These are phyloP conservation scores for Heteromormyrus szaboi DNA, from an alignment of 2,797 vertebrate genomes.

Conservation along the genomic window DNA sequence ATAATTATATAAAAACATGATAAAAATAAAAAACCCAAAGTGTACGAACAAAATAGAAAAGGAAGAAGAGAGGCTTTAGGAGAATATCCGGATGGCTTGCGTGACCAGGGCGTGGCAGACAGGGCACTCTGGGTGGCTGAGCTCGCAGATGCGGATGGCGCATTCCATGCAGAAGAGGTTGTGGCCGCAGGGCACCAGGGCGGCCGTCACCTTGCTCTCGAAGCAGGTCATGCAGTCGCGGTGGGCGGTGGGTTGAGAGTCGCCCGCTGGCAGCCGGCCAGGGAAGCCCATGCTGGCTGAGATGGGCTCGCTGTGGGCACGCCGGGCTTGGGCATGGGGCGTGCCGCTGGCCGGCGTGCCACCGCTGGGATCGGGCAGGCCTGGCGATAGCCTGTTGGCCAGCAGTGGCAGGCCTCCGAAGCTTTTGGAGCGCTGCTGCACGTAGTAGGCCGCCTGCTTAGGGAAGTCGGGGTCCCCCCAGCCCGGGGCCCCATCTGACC, in stretches of 20 bases:
- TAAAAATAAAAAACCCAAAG: background rate
- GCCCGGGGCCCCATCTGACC: conserved; percentile 68
- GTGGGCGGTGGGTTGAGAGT: conserved; percentile 67
- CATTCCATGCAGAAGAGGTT: conserved; percentile 99
- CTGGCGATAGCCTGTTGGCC: conserved; percentile 67
- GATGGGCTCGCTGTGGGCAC: conserved; percentile 85
- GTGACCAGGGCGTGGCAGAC: conserved; percentile 95
- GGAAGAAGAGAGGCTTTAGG: conserved; percentile 58
- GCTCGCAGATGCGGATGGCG: conserved; percentile 95
- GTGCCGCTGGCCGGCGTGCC: conserved; percentile 51
- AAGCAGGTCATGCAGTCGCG: conserved; percentile 98
- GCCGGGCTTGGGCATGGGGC: conserved; percentile 78
- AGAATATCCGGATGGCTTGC: conserved; percentile 99
- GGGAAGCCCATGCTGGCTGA: conserved; percentile 74
- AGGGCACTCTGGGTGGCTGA: conserved; percentile 91
- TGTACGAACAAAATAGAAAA: conserved; percentile 3
- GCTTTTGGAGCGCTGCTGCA: conserved; percentile 85
- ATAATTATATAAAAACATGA: conserved; percentile 43
- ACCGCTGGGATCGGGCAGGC: conserved; percentile 59
- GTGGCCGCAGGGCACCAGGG: conserved; percentile 93
- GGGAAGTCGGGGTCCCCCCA: conserved; percentile 95
- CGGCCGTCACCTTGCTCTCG: conserved; percentile 94
- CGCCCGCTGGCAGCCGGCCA: conserved; percentile 75
- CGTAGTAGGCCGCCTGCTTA: conserved; percentile 86
- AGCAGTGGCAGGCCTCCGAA: conserved; percentile 68